Percentiles rank a stretch among this genome's conserved stretches.
Conservation (phyloP, 2,797 vertebrate genomes). For the Glossophaga mutica region DNA sequence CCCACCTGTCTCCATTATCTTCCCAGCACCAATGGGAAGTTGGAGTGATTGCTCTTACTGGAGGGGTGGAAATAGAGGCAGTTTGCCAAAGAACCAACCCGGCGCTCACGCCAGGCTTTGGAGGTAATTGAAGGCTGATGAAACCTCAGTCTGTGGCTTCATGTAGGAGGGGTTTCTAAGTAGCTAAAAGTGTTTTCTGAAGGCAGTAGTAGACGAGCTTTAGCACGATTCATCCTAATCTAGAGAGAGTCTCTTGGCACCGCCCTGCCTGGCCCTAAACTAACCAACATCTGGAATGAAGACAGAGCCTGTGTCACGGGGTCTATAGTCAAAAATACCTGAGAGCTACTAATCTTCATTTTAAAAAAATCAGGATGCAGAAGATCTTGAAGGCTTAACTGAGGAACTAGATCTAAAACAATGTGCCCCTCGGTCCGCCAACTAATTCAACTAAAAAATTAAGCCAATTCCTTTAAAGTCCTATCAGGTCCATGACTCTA, state of each 20-base stretch:
- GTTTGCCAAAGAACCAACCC: neutral
- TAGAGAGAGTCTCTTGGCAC: neutral
- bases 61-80: neutral
- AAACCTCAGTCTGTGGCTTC: neutral
- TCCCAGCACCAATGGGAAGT: neutral
- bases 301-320: rapidly evolving
- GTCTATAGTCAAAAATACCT: neutral
- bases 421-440: rapidly evolving
- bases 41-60: neutral
- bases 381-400: neutral
- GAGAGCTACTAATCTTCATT: neutral
- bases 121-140: neutral
- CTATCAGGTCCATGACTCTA: neutral
- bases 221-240: neutral
- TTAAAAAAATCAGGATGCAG: neutral
- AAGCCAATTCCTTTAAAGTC: neutral
- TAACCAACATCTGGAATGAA: neutral
- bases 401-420: neutral
- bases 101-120: neutral
- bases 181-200: neutral
- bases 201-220: neutral
- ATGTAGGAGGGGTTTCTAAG: neutral
- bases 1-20: neutral
- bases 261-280: no score
- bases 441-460: neutral